Conservation (phyloP, 2,113 vertebrate genomes). For the Albula goreensis region DNA sequence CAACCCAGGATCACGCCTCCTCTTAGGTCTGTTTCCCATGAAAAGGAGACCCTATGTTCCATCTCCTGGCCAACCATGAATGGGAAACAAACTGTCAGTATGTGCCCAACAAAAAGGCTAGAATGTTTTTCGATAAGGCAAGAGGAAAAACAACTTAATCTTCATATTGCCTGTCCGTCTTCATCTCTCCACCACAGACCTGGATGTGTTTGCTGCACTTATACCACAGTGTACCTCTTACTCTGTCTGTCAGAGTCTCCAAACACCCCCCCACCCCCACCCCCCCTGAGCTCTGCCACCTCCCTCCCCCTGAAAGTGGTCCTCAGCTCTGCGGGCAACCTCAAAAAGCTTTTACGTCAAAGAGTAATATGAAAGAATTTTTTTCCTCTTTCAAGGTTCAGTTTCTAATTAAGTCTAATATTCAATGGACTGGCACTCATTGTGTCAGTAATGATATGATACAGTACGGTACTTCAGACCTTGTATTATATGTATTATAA, state of each 20-base stretch:
- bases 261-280: no score
- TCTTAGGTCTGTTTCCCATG: conserved; percentile 24
- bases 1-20: conserved; percentile 32
- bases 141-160: conserved; percentile 23
- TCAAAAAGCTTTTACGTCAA: conserved; percentile 11
- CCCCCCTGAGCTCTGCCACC: no score
- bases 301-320: neutral
- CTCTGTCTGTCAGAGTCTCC: neutral
- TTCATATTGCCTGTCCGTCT: conserved; percentile 17
- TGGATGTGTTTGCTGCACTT: conserved; percentile 15
- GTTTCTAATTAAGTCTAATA: conserved; percentile 29
- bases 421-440: conserved; percentile 12
- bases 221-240: conserved; percentile 7
- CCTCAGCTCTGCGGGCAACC: conserved; percentile 16
- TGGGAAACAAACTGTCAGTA: conserved; percentile 33
- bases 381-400: conserved; percentile 12
- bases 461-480: neutral
- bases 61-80: conserved; percentile 21
- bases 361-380: conserved; percentile 7
- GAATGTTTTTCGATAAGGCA: conserved; percentile 31
- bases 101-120: conserved; percentile 24
- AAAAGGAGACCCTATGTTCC: neutral
- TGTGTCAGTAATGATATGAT: neutral
- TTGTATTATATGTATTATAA: neutral
- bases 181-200: conserved; percentile 25